These are phyloP conservation scores for Leucosticte australis DNA, from an alignment of 2,113 vertebrate species.

Conservation along the genomic window DNA sequence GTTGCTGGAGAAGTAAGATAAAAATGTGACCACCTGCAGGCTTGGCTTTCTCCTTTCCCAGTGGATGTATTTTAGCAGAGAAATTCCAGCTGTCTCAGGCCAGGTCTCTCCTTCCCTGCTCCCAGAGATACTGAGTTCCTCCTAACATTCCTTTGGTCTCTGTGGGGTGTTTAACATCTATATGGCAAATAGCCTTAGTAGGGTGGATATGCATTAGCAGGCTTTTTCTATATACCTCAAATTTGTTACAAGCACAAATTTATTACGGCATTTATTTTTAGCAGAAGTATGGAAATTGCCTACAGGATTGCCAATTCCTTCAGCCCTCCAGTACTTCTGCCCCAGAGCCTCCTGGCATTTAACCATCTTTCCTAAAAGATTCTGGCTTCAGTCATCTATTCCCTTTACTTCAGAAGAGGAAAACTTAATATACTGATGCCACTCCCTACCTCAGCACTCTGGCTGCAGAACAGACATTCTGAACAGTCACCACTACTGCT, in stretches of 20 bases:
- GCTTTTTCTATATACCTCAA: neutral
- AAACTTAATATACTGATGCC: constrained; percentile 42
- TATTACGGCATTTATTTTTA: constrained; percentile 44
- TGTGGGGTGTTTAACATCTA: neutral
- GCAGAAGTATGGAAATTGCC: constrained; percentile 44
- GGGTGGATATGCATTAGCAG: neutral
- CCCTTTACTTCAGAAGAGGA: constrained; percentile 50
- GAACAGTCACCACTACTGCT: neutral
- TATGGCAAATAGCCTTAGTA: neutral
- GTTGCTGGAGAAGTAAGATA: neutral
- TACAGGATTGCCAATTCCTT: neutral
- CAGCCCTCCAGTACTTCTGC: neutral
- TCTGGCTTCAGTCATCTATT: constrained; percentile 27
- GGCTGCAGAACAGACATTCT: neutral
- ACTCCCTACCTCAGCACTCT: constrained; percentile 43
- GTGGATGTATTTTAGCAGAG: neutral
- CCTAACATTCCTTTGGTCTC: neutral
- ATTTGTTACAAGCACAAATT: neutral
- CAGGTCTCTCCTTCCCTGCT: neutral
- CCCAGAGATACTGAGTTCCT: neutral
- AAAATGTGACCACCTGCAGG: neutral
- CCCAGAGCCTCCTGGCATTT: constrained; percentile 38
- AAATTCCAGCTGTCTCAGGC: neutral
- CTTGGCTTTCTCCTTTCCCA: neutral
- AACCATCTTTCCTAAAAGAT: constrained; percentile 63